Evolutionary conservation across 2,113 vertebrate species (phyloP), one percentile per base, ranked within the genome.

Genomic region (Urocitellus parryii): DNA sequence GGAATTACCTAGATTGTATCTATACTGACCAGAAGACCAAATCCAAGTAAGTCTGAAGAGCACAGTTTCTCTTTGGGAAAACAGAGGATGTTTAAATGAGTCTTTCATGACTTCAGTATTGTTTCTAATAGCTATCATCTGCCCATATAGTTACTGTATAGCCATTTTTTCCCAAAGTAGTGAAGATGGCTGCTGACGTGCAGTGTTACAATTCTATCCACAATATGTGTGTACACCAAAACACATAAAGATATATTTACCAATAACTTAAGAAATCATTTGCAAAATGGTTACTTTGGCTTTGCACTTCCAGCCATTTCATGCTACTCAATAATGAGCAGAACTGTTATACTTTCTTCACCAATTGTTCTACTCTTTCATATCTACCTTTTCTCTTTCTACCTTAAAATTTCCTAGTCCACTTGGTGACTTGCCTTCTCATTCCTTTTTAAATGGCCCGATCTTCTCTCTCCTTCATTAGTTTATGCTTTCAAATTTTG

Each of bases 401-500:
- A 51, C 32, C 91, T 95, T 67, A 89, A 84, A 76, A 58, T 85
- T 53, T 85, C 70, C 51, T 72, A 76, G 56, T 78, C 56, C 61
- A 88, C 16, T 92, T 39, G 70, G n/a, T 90, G 45, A 92, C 67
- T 27, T 83, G 45, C 11, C 77, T 34, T n/a, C 37, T 24, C 22
- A 86, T 87, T 78, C 88, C 72, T 89, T 91, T 80, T 73, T 27
- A 48, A 83, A 73, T 22, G 73, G 48, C 16, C 48, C 34, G 22
- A 51, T 39, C 34, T 89, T 80, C 29, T 20, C 42, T 39, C 53
- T 79, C 48, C 45, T 45, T 91, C 83, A n/a, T 51, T 25, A 86
- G 65, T 45, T 45, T 72, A 95, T 91, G 32, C 86, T 87, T 90
- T 95, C 53, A 97, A 87, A 93, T 39, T 88, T 81, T 25, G 84